Conservation (phyloP, 2,797 vertebrate species). For the Pseudopleuronectes americanus region DNA sequence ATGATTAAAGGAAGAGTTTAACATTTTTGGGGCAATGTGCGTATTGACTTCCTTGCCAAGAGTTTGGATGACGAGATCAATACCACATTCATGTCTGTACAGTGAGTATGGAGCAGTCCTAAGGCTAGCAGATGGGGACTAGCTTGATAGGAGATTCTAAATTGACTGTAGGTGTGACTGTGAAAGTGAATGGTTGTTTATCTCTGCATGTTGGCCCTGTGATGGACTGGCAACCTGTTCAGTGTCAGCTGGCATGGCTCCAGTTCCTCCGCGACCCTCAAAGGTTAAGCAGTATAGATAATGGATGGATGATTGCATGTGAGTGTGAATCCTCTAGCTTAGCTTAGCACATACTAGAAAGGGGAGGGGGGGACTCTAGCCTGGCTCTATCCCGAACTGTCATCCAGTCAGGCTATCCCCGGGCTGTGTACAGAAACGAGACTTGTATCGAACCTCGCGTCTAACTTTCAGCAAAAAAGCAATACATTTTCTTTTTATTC, state of each 20-base stretch:
- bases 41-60: neutral
- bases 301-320: too few species aligned
- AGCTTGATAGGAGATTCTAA: too few species aligned
- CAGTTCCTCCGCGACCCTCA: too few species aligned
- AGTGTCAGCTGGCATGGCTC: too few species aligned
- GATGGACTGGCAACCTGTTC: too few species aligned
- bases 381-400: neutral
- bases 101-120: neutral
- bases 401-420: neutral
- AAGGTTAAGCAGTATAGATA: too few species aligned
- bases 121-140: too few species aligned
- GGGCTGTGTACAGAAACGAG: neutral
- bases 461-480: neutral
- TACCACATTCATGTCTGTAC: neutral
- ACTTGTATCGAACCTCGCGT: neutral
- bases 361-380: neutral
- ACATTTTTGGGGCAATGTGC: neutral
- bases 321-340: slow-evolving; percentile 7
- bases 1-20: neutral
- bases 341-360: slow-evolving; percentile 7
- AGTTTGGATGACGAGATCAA: neutral
- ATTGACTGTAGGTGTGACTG: too few species aligned
- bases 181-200: too few species aligned
- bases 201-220: too few species aligned
- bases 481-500: neutral